A percentile compares a stretch with the other conserved stretches of the same genome.
Conservation (phyloP, 2,888 invertebrate species). For the Drosophila percnosoma region DNA sequence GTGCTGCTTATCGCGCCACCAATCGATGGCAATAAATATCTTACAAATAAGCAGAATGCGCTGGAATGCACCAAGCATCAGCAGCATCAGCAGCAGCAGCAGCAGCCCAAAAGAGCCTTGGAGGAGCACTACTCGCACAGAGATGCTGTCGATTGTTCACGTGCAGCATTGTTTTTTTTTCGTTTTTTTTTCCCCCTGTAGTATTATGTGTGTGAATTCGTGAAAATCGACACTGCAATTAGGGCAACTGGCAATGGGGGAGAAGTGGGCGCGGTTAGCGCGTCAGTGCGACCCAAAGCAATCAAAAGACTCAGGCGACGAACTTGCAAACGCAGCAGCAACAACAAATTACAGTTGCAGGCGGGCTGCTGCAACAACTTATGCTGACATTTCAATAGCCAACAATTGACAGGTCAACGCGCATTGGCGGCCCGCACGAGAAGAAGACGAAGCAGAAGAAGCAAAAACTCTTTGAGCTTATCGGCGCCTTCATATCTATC, state of each 20-base stretch:
- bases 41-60: slow-evolving; percentile 85
- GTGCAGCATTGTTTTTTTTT: slow-evolving; percentile 53
- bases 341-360: slow-evolving; percentile 41
- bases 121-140: slow-evolving; percentile 14
- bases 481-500: slow-evolving; percentile 61
- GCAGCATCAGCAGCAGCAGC: slow-evolving; percentile 3
- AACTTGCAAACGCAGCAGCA: slow-evolving; percentile 57
- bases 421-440: slow-evolving; percentile 66
- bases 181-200: not conserved
- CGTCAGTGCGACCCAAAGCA: slow-evolving; percentile 39
- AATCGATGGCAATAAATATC: slow-evolving; percentile 85
- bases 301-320: slow-evolving; percentile 80
- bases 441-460: slow-evolving; percentile 1
- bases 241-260: slow-evolving; percentile 54
- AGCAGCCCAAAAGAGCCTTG: slow-evolving; percentile 13
- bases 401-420: slow-evolving; percentile 85
- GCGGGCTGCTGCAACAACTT: slow-evolving; percentile 30
- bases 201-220: slow-evolving; percentile 72
- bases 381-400: slow-evolving; percentile 85
- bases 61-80: slow-evolving; percentile 77
- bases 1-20: slow-evolving; percentile 84
- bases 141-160: slow-evolving; percentile 78
- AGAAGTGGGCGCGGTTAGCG: slow-evolving; percentile 36
- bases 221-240: slow-evolving; percentile 80
- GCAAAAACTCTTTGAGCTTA: slow-evolving; percentile 39